Evolutionary conservation across 2,113 vertebrate species (phyloP), one percentile per base, ranked within the genome.

Genomic region (Dicentrarchus labrax): DNA sequence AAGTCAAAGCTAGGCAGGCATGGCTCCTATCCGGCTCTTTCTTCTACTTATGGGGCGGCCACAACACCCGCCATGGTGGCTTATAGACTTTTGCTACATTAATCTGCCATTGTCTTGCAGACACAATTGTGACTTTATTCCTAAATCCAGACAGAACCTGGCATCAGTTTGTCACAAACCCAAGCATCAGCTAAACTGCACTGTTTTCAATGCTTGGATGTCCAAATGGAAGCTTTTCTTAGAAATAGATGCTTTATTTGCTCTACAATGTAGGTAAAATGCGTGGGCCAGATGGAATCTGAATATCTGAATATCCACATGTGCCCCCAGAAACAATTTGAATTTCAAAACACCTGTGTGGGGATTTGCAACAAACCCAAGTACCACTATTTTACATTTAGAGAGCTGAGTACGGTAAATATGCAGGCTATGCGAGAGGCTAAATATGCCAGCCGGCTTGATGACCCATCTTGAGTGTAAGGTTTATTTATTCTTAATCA

Each of bases 401-500:
- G 21, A 71, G n/a, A 61, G 65, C 70, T 53, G 21, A 54, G 60
- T 50, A 47, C 8, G 24, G 43, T 54, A 11, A 86, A 78, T 48
- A 60, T 54, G 15, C 24, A 47, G 17, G 19, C 43, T 24, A 10
- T 4, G 43, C 68, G 56, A 65, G 19, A 36, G 43, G 21, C 41
- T 71, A 72, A 71, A 80, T 51, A 56, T 50, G 43, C 19, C 68
- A 19, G 54, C 4, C 8, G 3, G 16, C 53, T 64, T 17, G 48
- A 78, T 69, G 48, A 67, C 72, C 61, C 30, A 21, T 24, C 56
- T 53, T 0, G 2, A 51, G 57, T 65, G 39, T 22, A 5, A 66
- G 75, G 21, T 60, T 64, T 51, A 75, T 86, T 77, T 80, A 61
- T 66, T 71, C 57, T 62, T 60, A 47, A 88, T 86, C 56, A 80